These are phyloP conservation scores for Ptilodon capucinus DNA, from an alignment of 2,888 invertebrate species.

Conservation along the genomic window DNA sequence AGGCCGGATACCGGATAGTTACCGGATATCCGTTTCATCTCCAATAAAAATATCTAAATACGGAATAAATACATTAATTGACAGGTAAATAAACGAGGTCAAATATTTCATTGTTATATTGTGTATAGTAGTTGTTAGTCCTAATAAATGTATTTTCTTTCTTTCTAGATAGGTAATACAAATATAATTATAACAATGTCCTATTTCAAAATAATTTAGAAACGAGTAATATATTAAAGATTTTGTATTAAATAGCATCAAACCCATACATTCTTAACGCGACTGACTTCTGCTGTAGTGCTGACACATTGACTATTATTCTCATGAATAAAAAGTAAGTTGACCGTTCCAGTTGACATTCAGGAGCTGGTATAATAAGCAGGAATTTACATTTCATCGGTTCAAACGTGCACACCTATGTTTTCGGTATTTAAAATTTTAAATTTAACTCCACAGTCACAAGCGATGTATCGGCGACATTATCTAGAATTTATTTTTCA, in stretches of 20 bases:
- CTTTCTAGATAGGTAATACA: no score
- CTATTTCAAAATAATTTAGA: no score
- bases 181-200: no score
- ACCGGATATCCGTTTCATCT: no score
- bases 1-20: no score
- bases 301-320: conserved; percentile 63
- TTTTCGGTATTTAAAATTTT: conserved; percentile 46
- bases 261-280: conserved; percentile 33
- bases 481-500: conserved; percentile 28
- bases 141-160: no score
- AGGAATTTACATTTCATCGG: conserved; percentile 61
- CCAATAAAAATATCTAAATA: no score
- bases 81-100: no score
- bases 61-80: no score
- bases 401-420: conserved; percentile 44
- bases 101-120: no score
- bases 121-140: no score
- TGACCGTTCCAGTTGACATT: conserved; percentile 58
- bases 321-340: conserved; percentile 65
- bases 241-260: conserved; percentile 11
- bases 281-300: conserved; percentile 37
- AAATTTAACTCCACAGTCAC: conserved; percentile 31
- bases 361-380: conserved; percentile 61
- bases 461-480: conserved; percentile 15
- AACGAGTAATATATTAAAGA: no score